A percentile compares a stretch with the other conserved stretches of the same genome.
Evolutionary conservation across 1,140 invertebrate species (phyloP).

Genomic region (Diorhabda elongata): DNA sequence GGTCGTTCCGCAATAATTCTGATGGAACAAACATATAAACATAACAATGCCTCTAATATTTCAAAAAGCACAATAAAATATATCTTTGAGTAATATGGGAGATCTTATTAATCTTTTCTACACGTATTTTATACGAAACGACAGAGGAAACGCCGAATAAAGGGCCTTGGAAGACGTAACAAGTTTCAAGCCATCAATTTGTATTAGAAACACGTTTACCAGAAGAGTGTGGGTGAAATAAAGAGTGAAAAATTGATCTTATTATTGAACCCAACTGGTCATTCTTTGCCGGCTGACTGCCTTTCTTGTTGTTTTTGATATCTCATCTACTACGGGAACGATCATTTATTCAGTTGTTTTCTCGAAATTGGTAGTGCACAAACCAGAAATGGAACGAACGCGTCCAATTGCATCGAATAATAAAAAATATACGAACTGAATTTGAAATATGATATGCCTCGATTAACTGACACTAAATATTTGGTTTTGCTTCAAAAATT

Average conservation of each 20-base stretch:
- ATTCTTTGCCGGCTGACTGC: background rate
- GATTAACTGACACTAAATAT: too few species aligned
- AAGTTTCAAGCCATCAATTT: conserved; percentile 16
- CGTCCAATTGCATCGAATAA: too few species aligned
- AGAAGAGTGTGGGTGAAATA: conserved; percentile 8
- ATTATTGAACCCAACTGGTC: conserved; percentile 14
- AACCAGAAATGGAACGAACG: background rate
- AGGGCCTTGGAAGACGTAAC: conserved; percentile 15
- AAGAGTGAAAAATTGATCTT: conserved; percentile 16
- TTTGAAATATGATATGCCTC: too few species aligned
- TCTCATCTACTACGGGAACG: conserved; percentile 1
- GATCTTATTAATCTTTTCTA: conserved; percentile 18
- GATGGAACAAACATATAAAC: too few species aligned
- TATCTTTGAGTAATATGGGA: conserved; percentile 16
- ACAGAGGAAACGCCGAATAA: conserved; percentile 13
- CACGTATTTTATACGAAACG: conserved; percentile 12
- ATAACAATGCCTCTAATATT: too few species aligned
- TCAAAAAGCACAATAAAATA: conserved; percentile 15
- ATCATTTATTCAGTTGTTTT: conserved; percentile 3
- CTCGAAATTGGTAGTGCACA: background rate
- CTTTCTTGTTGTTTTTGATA: background rate
- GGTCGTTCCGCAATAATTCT: too few species aligned
- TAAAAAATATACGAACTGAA: too few species aligned
- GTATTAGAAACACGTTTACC: conserved; percentile 14
- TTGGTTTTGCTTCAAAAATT: too few species aligned